Percentiles rank a stretch among this genome's conserved stretches.
These are phyloP conservation scores for Tethea ocularis DNA, from an alignment of 2,888 invertebrate genomes.

Conservation along the genomic window DNA sequence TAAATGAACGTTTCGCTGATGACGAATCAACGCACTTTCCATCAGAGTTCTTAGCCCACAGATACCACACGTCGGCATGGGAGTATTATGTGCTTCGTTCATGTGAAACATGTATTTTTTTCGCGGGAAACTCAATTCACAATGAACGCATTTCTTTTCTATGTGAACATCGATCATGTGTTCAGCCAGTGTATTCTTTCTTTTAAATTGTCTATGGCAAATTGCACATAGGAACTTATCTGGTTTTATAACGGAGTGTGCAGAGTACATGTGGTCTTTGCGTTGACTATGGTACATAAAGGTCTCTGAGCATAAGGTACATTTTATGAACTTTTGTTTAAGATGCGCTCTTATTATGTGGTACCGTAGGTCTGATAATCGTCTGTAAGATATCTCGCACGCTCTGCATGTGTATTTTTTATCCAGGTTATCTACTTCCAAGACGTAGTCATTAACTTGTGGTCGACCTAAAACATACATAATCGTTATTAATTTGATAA, in stretches of 20 bases:
- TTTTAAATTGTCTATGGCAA: conserved; percentile 34
- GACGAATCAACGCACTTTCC: conserved; percentile 28
- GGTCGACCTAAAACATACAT: conserved; percentile 23
- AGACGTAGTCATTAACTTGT: conserved; percentile 31
- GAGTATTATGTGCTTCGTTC: conserved; percentile 37
- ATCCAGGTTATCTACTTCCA: conserved; percentile 12
- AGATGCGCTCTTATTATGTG: conserved; percentile 35
- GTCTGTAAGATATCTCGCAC: conserved; percentile 33
- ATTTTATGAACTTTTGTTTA: conserved; percentile 37
- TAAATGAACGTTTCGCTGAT: conserved; percentile 42
- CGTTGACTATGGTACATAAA: conserved; percentile 43
- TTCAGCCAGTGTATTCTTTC: conserved; percentile 39
- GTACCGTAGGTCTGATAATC: conserved; percentile 35
- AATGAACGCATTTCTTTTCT: conserved; percentile 29
- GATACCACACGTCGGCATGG: conserved; percentile 44
- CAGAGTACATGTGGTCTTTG: conserved; percentile 21
- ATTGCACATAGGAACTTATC: conserved; percentile 27
- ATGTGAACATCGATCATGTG: conserved; percentile 36
- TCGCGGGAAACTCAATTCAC: conserved; percentile 27
- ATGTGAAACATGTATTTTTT: conserved; percentile 32
- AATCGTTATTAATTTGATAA: too few species aligned
- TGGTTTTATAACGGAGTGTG: conserved; percentile 19
- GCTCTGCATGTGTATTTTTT: conserved; percentile 37
- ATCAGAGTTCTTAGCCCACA: conserved; percentile 30
- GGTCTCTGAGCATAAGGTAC: conserved; percentile 31